Conservation (phyloP, 2,113 vertebrate species). For the Tyrannus savana region DNA sequence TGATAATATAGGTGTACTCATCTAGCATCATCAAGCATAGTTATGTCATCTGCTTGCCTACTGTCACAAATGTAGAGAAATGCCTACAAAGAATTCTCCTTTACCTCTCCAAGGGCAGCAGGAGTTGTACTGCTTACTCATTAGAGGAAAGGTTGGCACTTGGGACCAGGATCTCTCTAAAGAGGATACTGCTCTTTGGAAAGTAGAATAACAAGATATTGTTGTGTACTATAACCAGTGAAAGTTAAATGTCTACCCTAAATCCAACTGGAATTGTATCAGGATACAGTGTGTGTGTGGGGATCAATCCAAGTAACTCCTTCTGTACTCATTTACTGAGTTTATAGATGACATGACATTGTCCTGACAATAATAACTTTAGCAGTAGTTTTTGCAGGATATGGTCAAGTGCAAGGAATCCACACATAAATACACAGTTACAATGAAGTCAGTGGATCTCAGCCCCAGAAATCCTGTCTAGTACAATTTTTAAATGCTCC, state of each 20-base stretch:
- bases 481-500: neutral
- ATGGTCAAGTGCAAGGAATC: neutral
- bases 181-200: neutral
- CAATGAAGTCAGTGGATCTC: neutral
- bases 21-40: neutral
- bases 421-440: fast-evolving
- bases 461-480: neutral
- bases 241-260: neutral
- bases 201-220: neutral
- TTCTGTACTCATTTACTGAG: neutral
- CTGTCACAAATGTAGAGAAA: neutral
- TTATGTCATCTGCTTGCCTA: neutral
- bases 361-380: neutral
- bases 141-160: neutral
- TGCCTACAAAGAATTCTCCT: neutral
- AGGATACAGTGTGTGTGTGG: neutral
- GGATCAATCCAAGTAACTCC: neutral
- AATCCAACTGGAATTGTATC: neutral
- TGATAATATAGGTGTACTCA: neutral
- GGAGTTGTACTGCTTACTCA: neutral
- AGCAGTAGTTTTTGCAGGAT: neutral
- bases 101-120: neutral
- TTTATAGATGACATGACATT: neutral
- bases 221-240: neutral
- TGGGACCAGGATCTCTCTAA: neutral